Evolutionary conservation across 2,888 invertebrate species (phyloP).

Genomic region (Stenolophus ochropezus): DNA sequence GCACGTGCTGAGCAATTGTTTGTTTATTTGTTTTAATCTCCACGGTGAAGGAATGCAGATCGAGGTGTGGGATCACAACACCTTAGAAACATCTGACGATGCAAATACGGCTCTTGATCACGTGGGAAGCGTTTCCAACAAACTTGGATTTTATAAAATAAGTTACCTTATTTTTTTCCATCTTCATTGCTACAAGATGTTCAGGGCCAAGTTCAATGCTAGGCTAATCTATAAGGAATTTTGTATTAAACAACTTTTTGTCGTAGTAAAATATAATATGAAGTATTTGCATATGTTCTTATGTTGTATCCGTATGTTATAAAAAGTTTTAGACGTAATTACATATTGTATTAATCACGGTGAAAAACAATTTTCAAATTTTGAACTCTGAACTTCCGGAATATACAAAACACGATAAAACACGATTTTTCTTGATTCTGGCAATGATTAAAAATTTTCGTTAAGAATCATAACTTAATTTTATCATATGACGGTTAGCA

Average conservation of each 20-base stretch:
- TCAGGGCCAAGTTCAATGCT: slow-evolving; percentile 27
- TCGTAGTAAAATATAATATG: background rate
- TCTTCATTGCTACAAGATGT: background rate
- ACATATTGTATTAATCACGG: background rate
- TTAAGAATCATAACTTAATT: no score
- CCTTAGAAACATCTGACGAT: background rate
- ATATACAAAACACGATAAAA: no score
- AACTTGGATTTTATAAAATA: slow-evolving; percentile 8
- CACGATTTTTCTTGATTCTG: no score
- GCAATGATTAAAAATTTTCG: no score
- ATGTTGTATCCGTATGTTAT: background rate
- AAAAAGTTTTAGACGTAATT: background rate
- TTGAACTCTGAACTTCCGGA: background rate
- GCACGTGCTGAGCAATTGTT: background rate
- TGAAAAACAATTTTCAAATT: background rate
- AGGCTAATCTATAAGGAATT: slow-evolving; percentile 9
- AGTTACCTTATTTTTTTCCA: background rate
- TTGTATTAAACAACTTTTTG: slow-evolving; percentile 22
- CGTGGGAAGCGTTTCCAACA: background rate
- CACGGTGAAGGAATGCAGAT: slow-evolving; percentile 20
- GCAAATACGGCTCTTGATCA: slow-evolving; percentile 18
- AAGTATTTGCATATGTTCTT: background rate
- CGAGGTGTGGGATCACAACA: slow-evolving; percentile 19
- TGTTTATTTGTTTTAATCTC: slow-evolving; percentile 25
- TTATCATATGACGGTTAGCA: no score